phyloP scores from a whole-genome alignment of 2,113 vertebrate species.

The Thunnus thynnus region DNA sequence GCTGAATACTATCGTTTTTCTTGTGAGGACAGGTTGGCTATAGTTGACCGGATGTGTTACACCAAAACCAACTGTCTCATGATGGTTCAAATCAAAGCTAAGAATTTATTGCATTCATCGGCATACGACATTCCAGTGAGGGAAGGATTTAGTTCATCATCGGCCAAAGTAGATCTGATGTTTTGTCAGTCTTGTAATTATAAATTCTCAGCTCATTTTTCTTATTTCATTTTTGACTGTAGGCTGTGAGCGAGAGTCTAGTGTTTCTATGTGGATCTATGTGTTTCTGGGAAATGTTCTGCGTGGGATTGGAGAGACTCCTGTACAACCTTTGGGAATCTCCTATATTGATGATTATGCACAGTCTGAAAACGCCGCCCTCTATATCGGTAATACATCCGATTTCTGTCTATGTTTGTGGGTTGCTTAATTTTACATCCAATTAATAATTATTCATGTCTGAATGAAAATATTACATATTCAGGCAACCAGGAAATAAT shows the following conservation, averaged over 20 bases:
- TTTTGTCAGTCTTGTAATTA: background rate
- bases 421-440: background rate
- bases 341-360: conserved; percentile 94
- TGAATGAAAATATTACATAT: background rate
- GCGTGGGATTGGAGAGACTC: conserved; percentile 93
- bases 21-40: no score
- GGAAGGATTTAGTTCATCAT: background rate
- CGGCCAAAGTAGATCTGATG: background rate
- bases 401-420: background rate
- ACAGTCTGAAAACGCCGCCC: conserved; percentile 89
- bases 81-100: background rate
- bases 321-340: conserved; percentile 90
- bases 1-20: no score
- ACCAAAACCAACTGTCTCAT: background rate
- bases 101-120: no score
- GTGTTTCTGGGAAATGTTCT: conserved; percentile 91
- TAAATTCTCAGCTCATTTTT: background rate
- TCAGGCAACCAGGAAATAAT: background rate
- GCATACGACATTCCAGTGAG: no score
- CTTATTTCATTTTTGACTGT: background rate
- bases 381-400: conserved; percentile 89
- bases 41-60: background rate
- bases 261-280: conserved; percentile 90
- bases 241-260: conserved; percentile 88
- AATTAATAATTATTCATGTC: background rate